Conservation (phyloP, 2,113 vertebrate genomes). For the Macquaria ambigua region DNA sequence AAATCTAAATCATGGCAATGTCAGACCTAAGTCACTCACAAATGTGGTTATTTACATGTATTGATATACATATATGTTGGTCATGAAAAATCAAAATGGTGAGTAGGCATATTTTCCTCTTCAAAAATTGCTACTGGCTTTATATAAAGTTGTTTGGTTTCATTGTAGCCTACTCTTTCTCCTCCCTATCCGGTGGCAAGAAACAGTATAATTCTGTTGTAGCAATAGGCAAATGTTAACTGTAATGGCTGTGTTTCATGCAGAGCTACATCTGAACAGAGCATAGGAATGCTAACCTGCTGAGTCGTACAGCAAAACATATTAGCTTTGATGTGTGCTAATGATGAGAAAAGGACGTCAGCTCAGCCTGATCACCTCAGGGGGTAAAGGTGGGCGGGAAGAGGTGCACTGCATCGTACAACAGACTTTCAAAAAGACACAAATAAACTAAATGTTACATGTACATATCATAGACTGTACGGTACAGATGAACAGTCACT, state of each 20-base stretch:
- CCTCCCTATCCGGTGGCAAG: not conserved
- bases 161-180: slow-evolving; percentile 12
- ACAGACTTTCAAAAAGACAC: slow-evolving; percentile 29
- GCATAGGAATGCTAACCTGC: slow-evolving; percentile 73
- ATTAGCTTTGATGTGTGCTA: slow-evolving; percentile 77
- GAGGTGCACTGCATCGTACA: slow-evolving; percentile 33
- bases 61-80: not conserved
- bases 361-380: slow-evolving; percentile 46
- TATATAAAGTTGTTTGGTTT: not conserved
- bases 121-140: not conserved
- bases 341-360: slow-evolving; percentile 68
- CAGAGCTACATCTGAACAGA: slow-evolving; percentile 53
- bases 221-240: slow-evolving; percentile 31
- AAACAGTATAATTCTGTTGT: slow-evolving; percentile 8
- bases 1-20: not conserved
- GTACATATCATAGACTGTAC: not conserved
- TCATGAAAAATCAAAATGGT: not conserved
- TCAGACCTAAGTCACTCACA: too few relatives aligned
- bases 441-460: slow-evolving; percentile 23
- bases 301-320: slow-evolving; percentile 66
- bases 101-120: not conserved
- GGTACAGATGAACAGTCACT: not conserved
- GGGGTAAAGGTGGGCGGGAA: slow-evolving; percentile 44
- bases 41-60: not conserved
- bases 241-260: slow-evolving; percentile 48